Evolutionary conservation across 2,113 vertebrate genomes (phyloP), one percentile per base, ranked within the genome.

Genomic region (Sterrhoptilus dennistouni): DNA sequence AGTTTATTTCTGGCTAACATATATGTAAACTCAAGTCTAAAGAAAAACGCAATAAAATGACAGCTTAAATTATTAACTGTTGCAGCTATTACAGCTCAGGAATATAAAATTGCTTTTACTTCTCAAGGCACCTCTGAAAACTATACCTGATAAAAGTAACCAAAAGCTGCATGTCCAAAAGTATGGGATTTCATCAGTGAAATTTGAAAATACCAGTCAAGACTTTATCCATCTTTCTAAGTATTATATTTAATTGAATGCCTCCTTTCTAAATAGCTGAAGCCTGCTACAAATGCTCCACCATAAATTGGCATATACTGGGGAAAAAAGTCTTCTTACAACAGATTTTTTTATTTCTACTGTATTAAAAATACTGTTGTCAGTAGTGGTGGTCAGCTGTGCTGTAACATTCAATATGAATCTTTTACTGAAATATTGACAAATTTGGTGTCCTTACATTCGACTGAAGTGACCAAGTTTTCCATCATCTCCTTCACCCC

Each of bases 401-500:
- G 14, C 14, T 87, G 3, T 7, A 69, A 47, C 15, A 44, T 3
- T 9, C 28, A 74, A 78, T 23, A 53, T 5, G 47, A 22, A 42
- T 27, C 28, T 71, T 40, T n/a, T 53, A 47, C 23, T 60, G 61
- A 89, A 76, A 76, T 8, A 71, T 2, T 50, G 44, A 86, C 6
- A 91, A 57, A 88, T 70, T 33, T 49, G 9, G 13, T 22, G 52
- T 60, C 38, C 99, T 96, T 98, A 99, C 99, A 99, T 99, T 97
- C 99, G 98, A 96, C 99, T 99, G 97, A 99, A 99, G 95, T 99
- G 99, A 59, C 99, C 99, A 50, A 99, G 99, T 86, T 99, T 99
- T 77, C 99, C 99, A 63, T 99, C 99, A 35, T 99, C 99, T 87
- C 99, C 99, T 98, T 99, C 99, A 19, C 99, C 99, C 99, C 99